Conservation (phyloP, 2,888 invertebrate species). For the Gandaritis pyraliata region DNA sequence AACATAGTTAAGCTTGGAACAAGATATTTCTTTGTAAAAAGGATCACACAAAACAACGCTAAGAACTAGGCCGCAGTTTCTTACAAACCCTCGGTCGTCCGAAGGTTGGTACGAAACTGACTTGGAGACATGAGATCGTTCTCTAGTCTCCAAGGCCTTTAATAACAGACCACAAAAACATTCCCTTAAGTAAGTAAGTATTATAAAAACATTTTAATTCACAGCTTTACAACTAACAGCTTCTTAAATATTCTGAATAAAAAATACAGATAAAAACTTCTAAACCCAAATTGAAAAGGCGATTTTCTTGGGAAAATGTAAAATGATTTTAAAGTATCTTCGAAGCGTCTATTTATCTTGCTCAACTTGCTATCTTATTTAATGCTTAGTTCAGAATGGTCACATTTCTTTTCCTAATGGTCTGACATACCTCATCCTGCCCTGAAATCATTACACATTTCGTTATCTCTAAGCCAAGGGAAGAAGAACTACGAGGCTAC, state of each 20-base stretch:
- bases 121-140: no score
- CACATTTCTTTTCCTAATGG: not conserved
- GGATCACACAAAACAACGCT: no score
- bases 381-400: not conserved
- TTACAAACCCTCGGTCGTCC: no score
- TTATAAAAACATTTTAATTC: slow-evolving; percentile 1
- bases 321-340: slow-evolving; percentile 12
- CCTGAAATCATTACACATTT: not conserved
- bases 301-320: slow-evolving; percentile 16
- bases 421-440: no score
- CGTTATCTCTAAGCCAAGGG: not conserved
- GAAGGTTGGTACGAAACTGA: no score
- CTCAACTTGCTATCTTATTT: no score
- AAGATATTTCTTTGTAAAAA: no score
- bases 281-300: slow-evolving; percentile 22
- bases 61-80: no score
- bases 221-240: slow-evolving; percentile 4
- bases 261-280: slow-evolving; percentile 21
- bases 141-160: no score
- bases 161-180: not conserved
- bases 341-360: slow-evolving; percentile 5
- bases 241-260: slow-evolving; percentile 9
- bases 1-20: no score
- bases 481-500: no score
- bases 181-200: not conserved